Evolutionary conservation across 1,140 invertebrate genomes (phyloP), one percentile per base, ranked within the genome.

Genomic region (Caenorhabditis inopinata): DNA sequence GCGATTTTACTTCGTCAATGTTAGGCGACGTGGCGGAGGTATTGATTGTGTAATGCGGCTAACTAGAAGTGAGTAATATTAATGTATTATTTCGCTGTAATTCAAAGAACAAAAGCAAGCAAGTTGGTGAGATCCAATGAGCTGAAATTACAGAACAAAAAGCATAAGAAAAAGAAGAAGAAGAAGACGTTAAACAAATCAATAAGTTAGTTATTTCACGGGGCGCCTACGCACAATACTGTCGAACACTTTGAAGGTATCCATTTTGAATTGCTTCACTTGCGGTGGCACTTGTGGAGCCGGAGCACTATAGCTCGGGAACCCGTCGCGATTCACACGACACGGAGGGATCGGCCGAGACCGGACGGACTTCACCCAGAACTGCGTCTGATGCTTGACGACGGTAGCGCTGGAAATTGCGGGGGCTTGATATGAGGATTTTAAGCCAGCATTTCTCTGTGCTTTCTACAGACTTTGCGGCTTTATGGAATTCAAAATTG

Each of bases 181-280:
- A 68, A 18, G 38, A 38, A 29, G 38, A 38, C 12, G 38, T 16
- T 32, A 42, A 68, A 21, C 16, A 68, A 21, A 38, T 6, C 27
- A 7, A 12, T 16, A n/a, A 68, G 32, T 68, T 68, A 68, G 58
- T 68, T 80, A 23, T 48, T 82, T 73, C 82, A 77, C 18, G n/a
- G 76, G 81, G 42, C 51, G 81, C 49, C 68, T 68, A 68, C 58
- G 58, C 58, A 68, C 58, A 68, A 68, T 68, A 14, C 32, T 46
- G 75, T 87, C 87, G 79, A 86, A 87, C 62, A 88, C 81, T 42
- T 79, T 82, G 74, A 85, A 86, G 4, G 86, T 85, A 29, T 89
- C 84, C 78, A 87, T 84, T 80, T 87, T 87, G 68, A 87, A 87
- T 25, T 48, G 79, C 35, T 83, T 84, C 11, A 84, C 87, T 18